A percentile compares a stretch with the other conserved stretches of the same genome.
Evolutionary conservation across 1,140 invertebrate genomes (phyloP).

Genomic region (Cryptotermes secundus): DNA sequence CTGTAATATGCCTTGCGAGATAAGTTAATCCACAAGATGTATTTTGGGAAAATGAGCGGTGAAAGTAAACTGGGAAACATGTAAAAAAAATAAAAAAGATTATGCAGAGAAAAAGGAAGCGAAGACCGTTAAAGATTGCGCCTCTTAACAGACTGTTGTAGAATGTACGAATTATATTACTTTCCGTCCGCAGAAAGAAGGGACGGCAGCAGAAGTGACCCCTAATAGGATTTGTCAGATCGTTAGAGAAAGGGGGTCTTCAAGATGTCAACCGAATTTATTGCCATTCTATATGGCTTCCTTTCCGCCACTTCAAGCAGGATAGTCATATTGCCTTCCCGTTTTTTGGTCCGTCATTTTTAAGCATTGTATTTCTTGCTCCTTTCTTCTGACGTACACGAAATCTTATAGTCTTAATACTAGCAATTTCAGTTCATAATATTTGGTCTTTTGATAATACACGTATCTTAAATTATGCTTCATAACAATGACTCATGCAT

Average conservation of each 20-base stretch:
- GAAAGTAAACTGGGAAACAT: neutral
- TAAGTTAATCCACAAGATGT: neutral
- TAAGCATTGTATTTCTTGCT: too few species aligned
- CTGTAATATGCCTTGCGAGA: neutral
- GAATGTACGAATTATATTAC: neutral
- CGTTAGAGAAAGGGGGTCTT: neutral
- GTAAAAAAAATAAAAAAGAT: too few species aligned
- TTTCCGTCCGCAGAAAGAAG: constrained; percentile 8
- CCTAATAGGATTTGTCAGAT: constrained; percentile 2
- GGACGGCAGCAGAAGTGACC: neutral
- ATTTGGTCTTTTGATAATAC: too few species aligned
- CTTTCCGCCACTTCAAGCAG: neutral
- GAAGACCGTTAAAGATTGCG: neutral
- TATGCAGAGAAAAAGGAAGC: neutral
- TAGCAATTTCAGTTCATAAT: too few species aligned
- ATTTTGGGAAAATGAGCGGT: neutral
- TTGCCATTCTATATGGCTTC: neutral
- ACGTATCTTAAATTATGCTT: too few species aligned
- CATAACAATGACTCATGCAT: too few species aligned
- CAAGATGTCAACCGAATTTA: neutral
- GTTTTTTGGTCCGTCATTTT: too few species aligned
- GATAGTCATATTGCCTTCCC: neutral
- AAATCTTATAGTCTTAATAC: too few species aligned
- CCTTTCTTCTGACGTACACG: too few species aligned
- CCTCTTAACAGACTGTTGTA: neutral